These are phyloP conservation scores for Umimayanthus kanabou DNA, from an alignment of 92 coral and sea anemone genomes.

Conservation along the genomic window DNA sequence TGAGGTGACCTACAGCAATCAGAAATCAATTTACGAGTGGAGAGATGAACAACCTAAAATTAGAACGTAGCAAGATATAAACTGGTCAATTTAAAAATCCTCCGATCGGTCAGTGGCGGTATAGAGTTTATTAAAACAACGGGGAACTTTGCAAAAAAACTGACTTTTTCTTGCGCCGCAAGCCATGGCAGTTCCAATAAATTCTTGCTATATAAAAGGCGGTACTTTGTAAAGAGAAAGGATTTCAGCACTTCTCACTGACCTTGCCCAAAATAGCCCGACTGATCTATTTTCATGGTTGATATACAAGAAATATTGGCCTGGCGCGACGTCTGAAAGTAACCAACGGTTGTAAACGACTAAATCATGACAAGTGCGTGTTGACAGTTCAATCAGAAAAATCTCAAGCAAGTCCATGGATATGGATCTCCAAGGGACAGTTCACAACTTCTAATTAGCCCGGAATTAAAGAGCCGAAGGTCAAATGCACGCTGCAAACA, in stretches of 20 bases:
- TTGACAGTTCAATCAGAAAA: constrained; percentile 19
- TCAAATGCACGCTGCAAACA: neutral
- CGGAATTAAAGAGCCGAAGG: constrained; percentile 6
- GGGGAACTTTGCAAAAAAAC: neutral
- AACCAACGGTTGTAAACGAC: neutral
- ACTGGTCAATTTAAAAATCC: neutral
- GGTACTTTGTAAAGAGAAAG: neutral
- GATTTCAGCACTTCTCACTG: constrained; percentile 1
- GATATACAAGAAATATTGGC: neutral
- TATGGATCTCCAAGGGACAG: constrained; percentile 1
- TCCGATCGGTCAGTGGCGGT: neutral
- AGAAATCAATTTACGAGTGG: constrained; percentile 3
- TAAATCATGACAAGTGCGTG: constrained; percentile 2
- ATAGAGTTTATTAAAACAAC: neutral
- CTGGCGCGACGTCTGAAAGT: neutral
- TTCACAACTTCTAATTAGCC: constrained; percentile 5
- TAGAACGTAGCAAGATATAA: neutral
- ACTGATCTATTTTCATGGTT: neutral
- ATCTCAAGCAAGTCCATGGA: neutral
- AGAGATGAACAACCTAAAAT: neutral
- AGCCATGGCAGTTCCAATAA: neutral
- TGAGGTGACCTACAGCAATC: neutral
- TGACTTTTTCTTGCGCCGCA: no score
- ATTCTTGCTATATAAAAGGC: neutral
- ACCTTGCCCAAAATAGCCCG: neutral